Evolutionary conservation across 2,888 invertebrate species (phyloP).

Genomic region (Nomada ferruginata): DNA sequence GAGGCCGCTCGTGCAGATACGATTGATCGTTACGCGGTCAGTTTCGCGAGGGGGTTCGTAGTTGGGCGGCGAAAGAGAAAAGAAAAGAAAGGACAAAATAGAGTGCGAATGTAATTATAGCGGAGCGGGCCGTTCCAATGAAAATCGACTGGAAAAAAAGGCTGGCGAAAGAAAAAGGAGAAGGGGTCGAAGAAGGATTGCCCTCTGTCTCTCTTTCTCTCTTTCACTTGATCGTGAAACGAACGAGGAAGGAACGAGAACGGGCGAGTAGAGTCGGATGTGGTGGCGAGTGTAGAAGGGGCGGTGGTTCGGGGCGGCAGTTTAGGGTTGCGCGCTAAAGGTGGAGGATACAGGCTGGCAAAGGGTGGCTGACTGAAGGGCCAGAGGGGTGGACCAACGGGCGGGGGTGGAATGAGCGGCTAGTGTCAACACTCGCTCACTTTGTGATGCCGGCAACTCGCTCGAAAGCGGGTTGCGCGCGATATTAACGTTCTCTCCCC

Average conservation of each 20-base stretch:
- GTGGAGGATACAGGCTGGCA: conserved; percentile 66
- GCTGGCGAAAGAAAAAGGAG: conserved; percentile 19
- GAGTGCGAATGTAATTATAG: conserved; percentile 67
- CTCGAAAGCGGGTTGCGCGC: conserved; percentile 78
- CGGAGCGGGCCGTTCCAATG: conserved; percentile 25
- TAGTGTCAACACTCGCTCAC: conserved; percentile 83
- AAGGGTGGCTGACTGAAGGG: conserved; percentile 62
- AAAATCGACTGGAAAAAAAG: not conserved
- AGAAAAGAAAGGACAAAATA: conserved; percentile 10
- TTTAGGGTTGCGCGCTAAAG: conserved; percentile 58
- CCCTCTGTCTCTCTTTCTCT: not conserved
- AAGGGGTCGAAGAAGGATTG: conserved; percentile 12
- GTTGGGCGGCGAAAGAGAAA: not conserved
- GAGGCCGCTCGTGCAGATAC: conserved; percentile 30
- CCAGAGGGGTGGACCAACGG: conserved; percentile 59
- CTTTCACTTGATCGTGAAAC: not conserved
- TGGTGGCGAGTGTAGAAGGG: conserved; percentile 39
- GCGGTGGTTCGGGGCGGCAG: conserved; percentile 50
- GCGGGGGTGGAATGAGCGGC: conserved; percentile 76
- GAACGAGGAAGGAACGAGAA: conserved; percentile 20
- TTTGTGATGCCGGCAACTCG: conserved; percentile 82
- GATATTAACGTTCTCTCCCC: conserved; percentile 81
- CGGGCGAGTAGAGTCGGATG: conserved; percentile 59
- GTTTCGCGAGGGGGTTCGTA: conserved; percentile 36
- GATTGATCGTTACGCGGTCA: conserved; percentile 57